These are phyloP conservation scores for Grapholita molesta DNA, from an alignment of 1,140 invertebrate genomes.

Conservation along the genomic window DNA sequence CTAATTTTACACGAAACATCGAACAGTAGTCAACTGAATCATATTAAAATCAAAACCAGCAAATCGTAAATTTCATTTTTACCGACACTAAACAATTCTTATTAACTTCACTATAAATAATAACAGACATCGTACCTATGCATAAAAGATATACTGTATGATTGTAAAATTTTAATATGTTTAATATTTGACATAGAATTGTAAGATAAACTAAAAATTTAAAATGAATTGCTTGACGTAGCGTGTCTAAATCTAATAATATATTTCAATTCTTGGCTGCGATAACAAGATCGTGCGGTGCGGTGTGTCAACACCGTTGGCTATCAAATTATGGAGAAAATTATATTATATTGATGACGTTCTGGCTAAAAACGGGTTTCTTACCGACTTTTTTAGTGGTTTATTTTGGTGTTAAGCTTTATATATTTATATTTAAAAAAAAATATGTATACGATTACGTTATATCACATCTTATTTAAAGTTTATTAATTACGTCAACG, in stretches of 20 bases:
- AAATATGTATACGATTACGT: too few species aligned
- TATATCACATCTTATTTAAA: too few species aligned
- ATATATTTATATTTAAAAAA: too few species aligned
- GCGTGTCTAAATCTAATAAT: background rate
- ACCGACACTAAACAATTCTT: too few species aligned
- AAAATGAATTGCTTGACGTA: background rate
- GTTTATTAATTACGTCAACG: too few species aligned
- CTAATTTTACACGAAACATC: constrained; percentile 3
- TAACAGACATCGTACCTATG: too few species aligned
- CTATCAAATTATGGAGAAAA: background rate
- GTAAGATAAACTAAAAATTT: too few species aligned
- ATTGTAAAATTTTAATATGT: background rate
- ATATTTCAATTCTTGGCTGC: background rate
- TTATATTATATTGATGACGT: background rate
- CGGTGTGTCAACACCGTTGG: background rate
- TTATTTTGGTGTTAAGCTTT: too few species aligned
- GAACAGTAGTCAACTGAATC: background rate
- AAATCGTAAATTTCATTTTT: background rate
- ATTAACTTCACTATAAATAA: too few species aligned
- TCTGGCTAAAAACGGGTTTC: background rate
- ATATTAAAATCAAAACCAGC: background rate
- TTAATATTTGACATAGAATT: background rate
- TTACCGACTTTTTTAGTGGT: background rate
- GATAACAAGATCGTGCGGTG: background rate
- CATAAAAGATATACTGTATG: too few species aligned